Conservation (phyloP, 2,888 invertebrate species). For the Rhynchonema sp. region DNA sequence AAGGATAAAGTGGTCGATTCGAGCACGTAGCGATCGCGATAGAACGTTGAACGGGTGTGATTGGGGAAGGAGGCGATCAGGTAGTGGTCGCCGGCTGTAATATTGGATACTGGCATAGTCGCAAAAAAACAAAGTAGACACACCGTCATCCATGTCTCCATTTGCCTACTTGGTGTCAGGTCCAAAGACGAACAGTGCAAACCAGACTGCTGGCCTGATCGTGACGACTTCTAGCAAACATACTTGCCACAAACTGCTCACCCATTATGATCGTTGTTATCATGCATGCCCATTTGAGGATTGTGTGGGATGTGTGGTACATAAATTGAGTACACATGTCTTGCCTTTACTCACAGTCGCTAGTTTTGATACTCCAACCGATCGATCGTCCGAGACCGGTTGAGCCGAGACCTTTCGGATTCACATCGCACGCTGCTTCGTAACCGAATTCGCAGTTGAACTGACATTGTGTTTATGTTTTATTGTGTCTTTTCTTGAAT, state of each 20-base stretch:
- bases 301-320: no score
- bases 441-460: no score
- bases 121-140: background rate
- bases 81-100: background rate
- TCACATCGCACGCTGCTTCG: background rate
- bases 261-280: background rate
- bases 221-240: background rate
- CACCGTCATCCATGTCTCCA: background rate
- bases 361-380: no score
- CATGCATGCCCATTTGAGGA: background rate
- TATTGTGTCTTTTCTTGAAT: no score
- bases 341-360: no score
- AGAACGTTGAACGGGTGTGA: no score
- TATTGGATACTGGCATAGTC: background rate
- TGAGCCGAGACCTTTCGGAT: background rate
- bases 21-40: background rate
- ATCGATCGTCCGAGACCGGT: background rate
- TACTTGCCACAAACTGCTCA: background rate
- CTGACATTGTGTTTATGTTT: no score
- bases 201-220: no score
- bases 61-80: background rate
- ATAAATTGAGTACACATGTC: no score
- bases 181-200: no score
- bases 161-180: no score
- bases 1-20: background rate